Evolutionary conservation across 2,888 invertebrate genomes (phyloP).

Genomic region (Drosophila leonis): DNA sequence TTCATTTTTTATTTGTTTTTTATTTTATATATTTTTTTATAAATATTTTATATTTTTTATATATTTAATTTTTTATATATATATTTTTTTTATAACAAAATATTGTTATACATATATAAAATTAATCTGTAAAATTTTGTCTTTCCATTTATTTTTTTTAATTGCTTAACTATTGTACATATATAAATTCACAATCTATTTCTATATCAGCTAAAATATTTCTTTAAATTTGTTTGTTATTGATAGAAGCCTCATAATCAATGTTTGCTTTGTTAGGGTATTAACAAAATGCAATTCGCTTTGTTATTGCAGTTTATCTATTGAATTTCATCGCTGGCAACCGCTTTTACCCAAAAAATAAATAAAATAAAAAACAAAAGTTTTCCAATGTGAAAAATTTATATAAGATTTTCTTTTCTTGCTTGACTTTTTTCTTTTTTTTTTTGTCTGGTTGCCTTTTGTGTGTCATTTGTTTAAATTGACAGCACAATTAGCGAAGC

Average conservation of each 20-base stretch:
- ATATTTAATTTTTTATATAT: too few species aligned
- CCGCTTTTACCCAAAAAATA: constrained; percentile 21
- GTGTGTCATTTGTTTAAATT: constrained; percentile 39
- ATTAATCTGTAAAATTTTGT: too few species aligned
- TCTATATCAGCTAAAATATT: too few species aligned
- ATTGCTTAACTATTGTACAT: too few species aligned
- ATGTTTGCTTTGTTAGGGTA: background rate
- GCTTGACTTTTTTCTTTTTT: constrained; percentile 2
- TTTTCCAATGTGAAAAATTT: constrained; percentile 8
- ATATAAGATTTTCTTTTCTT: constrained; percentile 24
- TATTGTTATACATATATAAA: too few species aligned
- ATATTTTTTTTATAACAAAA: too few species aligned
- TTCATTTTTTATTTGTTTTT: too few species aligned
- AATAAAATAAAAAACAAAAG: background rate
- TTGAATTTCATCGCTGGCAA: constrained; percentile 35
- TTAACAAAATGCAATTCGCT: constrained; percentile 1
- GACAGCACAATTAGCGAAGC: constrained; percentile 68
- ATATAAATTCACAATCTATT: background rate
- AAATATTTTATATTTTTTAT: too few species aligned
- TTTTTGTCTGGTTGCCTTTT: background rate
- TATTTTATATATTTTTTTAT: too few species aligned
- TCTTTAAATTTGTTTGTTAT: background rate
- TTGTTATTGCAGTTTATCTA: constrained; percentile 35
- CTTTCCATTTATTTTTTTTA: too few species aligned
- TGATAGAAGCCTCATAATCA: background rate